Percentiles rank a stretch among this genome's conserved stretches.
Conservation (phyloP, 2,113 vertebrate genomes). For the Kryptolebias marmoratus region DNA sequence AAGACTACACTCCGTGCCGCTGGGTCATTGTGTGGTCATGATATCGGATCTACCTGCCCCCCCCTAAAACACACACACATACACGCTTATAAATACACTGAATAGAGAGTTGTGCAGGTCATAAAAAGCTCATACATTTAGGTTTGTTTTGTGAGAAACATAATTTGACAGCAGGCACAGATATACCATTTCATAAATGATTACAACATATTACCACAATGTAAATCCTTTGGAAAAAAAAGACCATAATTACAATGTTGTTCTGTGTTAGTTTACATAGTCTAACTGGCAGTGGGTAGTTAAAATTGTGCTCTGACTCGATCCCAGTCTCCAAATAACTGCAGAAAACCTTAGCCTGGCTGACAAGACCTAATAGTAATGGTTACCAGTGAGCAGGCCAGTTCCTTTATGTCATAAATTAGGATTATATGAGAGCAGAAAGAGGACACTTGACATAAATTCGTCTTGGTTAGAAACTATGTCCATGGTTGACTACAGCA, state of each 20-base stretch:
- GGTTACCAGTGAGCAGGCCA: neutral
- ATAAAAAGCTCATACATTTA: neutral
- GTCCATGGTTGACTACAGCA: neutral
- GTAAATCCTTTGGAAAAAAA: neutral
- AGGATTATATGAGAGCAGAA: slow-evolving; percentile 9
- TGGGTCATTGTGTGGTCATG: slow-evolving; percentile 74
- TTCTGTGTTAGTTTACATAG: no score
- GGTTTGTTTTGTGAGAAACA: no score
- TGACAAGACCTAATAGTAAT: neutral
- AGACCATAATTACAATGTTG: neutral
- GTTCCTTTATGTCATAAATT: slow-evolving; percentile 20
- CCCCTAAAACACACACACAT: neutral
- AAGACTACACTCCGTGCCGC: slow-evolving; percentile 49
- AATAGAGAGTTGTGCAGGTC: slow-evolving; percentile 29
- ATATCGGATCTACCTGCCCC: slow-evolving; percentile 72
- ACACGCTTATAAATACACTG: slow-evolving; percentile 60
- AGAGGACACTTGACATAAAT: neutral
- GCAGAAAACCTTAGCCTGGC: neutral
- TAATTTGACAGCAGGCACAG: neutral
- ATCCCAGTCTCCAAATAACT: no score
- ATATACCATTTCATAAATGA: neutral
- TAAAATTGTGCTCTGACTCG: no score
- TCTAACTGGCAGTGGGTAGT: no score
- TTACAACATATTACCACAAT: neutral
- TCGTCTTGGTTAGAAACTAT: neutral